Evolutionary conservation across 2,797 vertebrate genomes (phyloP).

Genomic region (Botia almorhae): DNA sequence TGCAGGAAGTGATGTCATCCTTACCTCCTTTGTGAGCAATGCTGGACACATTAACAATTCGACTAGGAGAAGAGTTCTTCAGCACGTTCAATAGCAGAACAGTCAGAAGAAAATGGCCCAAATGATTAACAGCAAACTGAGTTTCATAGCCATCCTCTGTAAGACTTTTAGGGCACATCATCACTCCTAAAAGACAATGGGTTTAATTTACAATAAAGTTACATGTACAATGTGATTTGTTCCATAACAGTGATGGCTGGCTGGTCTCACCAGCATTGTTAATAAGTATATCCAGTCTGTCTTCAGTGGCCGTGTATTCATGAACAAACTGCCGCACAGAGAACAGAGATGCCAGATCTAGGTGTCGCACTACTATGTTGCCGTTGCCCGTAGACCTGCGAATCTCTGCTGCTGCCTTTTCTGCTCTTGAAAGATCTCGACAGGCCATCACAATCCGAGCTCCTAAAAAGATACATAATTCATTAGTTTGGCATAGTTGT

Average conservation of each 20-base stretch:
- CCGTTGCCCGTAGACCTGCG: slow-evolving; percentile 59
- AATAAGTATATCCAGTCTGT: slow-evolving; percentile 63
- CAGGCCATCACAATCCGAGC: slow-evolving; percentile 68
- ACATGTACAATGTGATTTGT: background rate
- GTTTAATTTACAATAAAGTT: background rate
- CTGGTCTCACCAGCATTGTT: slow-evolving; percentile 66
- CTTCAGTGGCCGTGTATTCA: slow-evolving; percentile 54
- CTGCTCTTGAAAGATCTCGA: slow-evolving; percentile 61
- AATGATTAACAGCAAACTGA: slow-evolving; percentile 66
- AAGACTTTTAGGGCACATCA: slow-evolving; percentile 66
- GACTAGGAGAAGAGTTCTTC: slow-evolving; percentile 60
- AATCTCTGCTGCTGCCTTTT: slow-evolving; percentile 62
- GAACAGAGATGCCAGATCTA: slow-evolving; percentile 63
- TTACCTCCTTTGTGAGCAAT: slow-evolving; percentile 64
- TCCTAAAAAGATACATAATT: slow-evolving; percentile 47
- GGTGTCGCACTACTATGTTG: slow-evolving; percentile 59
- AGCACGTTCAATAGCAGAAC: slow-evolving; percentile 60
- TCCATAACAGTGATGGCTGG: background rate
- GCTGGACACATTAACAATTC: slow-evolving; percentile 65
- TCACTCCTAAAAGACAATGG: slow-evolving; percentile 58
- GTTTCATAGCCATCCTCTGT: slow-evolving; percentile 65
- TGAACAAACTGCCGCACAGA: slow-evolving; percentile 63
- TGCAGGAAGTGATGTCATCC: background rate
- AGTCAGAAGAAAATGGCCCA: slow-evolving; percentile 65
- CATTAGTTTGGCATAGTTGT: background rate